Evolutionary conservation across 2,113 vertebrate genomes (phyloP).

Genomic region (Hiodon alosoides): DNA sequence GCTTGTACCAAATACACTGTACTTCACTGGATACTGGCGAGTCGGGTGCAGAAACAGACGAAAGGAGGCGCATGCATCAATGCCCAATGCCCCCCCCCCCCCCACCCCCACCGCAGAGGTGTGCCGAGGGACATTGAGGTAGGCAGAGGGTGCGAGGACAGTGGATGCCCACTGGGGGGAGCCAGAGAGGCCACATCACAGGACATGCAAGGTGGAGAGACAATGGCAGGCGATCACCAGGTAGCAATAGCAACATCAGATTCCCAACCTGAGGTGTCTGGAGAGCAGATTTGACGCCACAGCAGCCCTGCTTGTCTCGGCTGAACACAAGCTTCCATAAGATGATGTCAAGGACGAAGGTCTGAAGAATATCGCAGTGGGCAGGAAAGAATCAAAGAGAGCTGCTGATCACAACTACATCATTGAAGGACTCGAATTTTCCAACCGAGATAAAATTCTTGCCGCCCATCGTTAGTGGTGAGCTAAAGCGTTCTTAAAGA

Average conservation of each 20-base stretch:
- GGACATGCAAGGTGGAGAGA: neutral
- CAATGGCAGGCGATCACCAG: neutral
- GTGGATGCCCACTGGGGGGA: constrained; percentile 2
- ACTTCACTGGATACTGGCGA: too few relatives aligned
- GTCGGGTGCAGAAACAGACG: neutral
- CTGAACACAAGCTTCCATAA: constrained; percentile 97
- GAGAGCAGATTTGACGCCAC: constrained; percentile 71
- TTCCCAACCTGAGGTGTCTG: constrained; percentile 91
- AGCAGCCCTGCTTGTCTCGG: constrained; percentile 88
- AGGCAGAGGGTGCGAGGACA: neutral
- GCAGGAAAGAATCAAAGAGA: constrained; percentile 77
- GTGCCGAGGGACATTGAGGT: neutral
- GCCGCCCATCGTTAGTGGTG: neutral
- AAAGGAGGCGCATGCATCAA: neutral
- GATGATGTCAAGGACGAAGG: constrained; percentile 94
- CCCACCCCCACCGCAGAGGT: neutral
- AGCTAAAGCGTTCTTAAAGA: neutral
- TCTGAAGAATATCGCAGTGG: constrained; percentile 83
- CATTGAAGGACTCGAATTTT: constrained; percentile 27
- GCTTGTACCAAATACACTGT: too few relatives aligned
- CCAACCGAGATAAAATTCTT: constrained; percentile 31
- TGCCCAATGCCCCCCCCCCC: neutral
- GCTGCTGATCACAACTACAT: constrained; percentile 53
- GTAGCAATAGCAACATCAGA: constrained; percentile 49
- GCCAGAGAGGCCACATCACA: neutral